Evolutionary conservation across 92 coral and sea anemone genomes (phyloP).

Genomic region (Desmophyllum pertusum): DNA sequence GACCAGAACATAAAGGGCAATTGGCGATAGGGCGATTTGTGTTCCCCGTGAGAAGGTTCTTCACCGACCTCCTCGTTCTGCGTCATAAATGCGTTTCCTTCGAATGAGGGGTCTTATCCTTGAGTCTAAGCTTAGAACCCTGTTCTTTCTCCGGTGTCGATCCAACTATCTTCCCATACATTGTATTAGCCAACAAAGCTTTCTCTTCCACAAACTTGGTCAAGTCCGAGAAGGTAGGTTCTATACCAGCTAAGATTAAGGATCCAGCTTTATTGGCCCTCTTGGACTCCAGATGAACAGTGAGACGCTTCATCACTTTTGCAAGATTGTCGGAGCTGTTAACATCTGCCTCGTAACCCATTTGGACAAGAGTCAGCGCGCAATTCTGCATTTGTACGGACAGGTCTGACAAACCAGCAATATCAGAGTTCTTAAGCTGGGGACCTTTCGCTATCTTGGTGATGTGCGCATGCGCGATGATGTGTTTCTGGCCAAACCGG

Average conservation of each 20-base stretch:
- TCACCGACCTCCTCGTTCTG: neutral
- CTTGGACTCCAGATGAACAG: constrained; percentile 17
- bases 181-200: constrained; percentile 44
- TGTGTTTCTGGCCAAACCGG: constrained; percentile 55
- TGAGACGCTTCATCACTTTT: no score
- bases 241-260: constrained; percentile 22
- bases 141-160: constrained; percentile 29
- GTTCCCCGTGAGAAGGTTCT: neutral
- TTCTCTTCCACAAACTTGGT: constrained; percentile 47
- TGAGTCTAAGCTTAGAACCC: neutral
- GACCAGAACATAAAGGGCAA: neutral
- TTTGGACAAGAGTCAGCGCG: constrained; percentile 20
- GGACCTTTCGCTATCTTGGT: constrained; percentile 41
- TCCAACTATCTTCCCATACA: constrained; percentile 43
- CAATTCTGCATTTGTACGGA: constrained; percentile 61
- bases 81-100: neutral
- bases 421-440: constrained; percentile 37
- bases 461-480: constrained; percentile 48
- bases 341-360: no score
- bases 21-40: neutral
- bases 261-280: constrained; percentile 46
- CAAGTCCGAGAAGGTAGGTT: constrained; percentile 38
- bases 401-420: neutral
- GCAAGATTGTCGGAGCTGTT: no score
- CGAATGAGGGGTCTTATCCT: neutral